Base-by-base conservation (phyloP, 2,797 vertebrate genomes). In the Artibeus jamaicensis region DNA sequence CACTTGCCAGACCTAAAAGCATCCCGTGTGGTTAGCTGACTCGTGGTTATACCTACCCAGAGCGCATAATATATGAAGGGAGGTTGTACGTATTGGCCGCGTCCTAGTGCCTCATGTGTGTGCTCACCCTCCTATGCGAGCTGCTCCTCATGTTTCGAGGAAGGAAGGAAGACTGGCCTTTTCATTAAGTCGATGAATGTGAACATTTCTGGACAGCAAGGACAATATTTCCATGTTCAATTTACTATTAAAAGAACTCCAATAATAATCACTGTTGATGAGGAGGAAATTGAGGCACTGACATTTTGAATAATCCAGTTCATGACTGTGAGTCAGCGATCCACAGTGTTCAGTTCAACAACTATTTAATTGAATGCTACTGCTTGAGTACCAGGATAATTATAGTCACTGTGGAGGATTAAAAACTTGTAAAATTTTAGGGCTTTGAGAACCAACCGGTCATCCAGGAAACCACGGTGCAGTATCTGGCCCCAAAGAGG, bases 361-460 rank as follows among this genome's bases (percentile, higher is more conserved):
- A 39, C 81, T 71, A 53, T 90, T 94, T 97, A 97, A 97, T 94
- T 95, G 93, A 96, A 96, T 32, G 78, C 92, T 95, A 82, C 92
- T 92, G 90, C 95, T 78, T 29, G 10, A 79, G 87, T 62, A 85
- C 96, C 1, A 1, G 81, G 87, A 92, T 97, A 97, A 97, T 97
- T 96, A 96, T 77, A 97, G 95, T 84, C 88, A 86, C 95, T 78
- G 79, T 21, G 55, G 92, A 95, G 92, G 88, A 95, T 96, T 97
- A 92, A 91, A 89, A 93, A 96, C 94, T 83, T 95, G 87, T 97
- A 97, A 97, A 96, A 93, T 76, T 86, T 94, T 93, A 96, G 94
- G 89, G 78, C 83, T 93, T 91, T 89, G 57, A 81, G 88, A 95
- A 91, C 32, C 50, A 46, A 95, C 44, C 89, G 97, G 96, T 96